Evolutionary conservation across 2,888 invertebrate species (phyloP).

Genomic region (Melanchra persicariae): DNA sequence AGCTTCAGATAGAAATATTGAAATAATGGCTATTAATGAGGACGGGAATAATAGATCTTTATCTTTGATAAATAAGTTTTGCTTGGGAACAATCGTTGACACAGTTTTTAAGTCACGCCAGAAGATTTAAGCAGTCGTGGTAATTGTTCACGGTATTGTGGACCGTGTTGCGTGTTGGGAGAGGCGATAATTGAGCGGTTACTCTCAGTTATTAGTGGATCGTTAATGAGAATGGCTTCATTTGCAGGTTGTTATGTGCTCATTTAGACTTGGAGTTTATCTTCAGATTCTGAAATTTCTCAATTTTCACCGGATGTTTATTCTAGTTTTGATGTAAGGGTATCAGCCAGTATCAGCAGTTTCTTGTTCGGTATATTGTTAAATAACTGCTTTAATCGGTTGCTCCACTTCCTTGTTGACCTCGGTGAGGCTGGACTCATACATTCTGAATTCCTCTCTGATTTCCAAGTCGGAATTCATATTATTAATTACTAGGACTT

Average conservation of each 20-base stretch:
- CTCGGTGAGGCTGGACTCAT: too few species aligned
- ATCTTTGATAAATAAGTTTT: conserved; percentile 60
- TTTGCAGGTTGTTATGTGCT: conserved; percentile 4
- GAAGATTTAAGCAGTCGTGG: conserved; percentile 32
- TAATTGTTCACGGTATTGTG: conserved; percentile 31
- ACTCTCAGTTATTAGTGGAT: conserved; percentile 25
- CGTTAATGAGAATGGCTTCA: conserved; percentile 29
- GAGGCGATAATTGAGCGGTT: conserved; percentile 32
- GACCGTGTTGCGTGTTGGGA: conserved; percentile 36
- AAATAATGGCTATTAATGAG: conserved; percentile 58
- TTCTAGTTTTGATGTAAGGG: background rate
- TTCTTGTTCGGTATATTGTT: background rate
- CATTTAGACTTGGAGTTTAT: background rate
- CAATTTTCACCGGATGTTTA: background rate
- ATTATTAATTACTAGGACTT: too few species aligned
- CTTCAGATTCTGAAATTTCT: background rate
- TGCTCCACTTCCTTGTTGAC: background rate
- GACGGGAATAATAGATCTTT: conserved; percentile 53
- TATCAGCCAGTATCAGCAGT: background rate
- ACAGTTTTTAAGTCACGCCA: conserved; percentile 62
- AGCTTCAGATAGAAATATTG: conserved; percentile 45
- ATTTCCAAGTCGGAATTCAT: too few species aligned
- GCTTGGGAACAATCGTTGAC: conserved; percentile 62
- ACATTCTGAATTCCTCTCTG: too few species aligned
- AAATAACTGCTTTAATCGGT: background rate